A percentile compares a stretch with the other conserved stretches of the same genome.
Conservation (phyloP, 2,888 invertebrate genomes). For the Melanargia galathea region DNA sequence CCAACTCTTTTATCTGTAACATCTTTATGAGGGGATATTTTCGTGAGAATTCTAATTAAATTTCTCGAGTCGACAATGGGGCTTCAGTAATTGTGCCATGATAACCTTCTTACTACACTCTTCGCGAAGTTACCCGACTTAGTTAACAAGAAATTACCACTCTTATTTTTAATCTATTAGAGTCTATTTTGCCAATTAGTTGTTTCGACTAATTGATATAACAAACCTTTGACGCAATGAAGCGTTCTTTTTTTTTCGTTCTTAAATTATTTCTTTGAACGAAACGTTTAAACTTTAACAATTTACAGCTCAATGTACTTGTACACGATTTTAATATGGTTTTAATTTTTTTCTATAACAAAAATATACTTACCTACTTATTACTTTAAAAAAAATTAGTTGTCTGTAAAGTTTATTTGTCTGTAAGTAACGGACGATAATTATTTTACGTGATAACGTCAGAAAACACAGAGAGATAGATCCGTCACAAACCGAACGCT, state of each 20-base stretch:
- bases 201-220: constrained; percentile 30
- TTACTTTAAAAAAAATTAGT: too few species aligned
- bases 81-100: constrained; percentile 34
- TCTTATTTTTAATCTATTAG: constrained; percentile 12
- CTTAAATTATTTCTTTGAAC: constrained; percentile 12
- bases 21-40: constrained; percentile 69
- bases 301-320: neutral
- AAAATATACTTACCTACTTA: too few species aligned
- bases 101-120: constrained; percentile 36
- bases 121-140: constrained; percentile 27
- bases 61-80: constrained; percentile 60
- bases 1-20: constrained; percentile 62
- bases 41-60: constrained; percentile 72
- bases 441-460: too few species aligned
- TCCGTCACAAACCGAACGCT: too few species aligned
- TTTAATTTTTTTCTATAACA: neutral
- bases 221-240: constrained; percentile 31
- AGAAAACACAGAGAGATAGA: too few species aligned
- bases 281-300: constrained; percentile 9
- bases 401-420: too few species aligned
- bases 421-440: too few species aligned
- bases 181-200: constrained; percentile 11
- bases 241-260: constrained; percentile 22
- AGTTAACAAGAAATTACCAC: constrained; percentile 13
- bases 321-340: neutral